Evolutionary conservation across 92 coral and sea anemone species (phyloP).

Genomic region (Porites evermanni): DNA sequence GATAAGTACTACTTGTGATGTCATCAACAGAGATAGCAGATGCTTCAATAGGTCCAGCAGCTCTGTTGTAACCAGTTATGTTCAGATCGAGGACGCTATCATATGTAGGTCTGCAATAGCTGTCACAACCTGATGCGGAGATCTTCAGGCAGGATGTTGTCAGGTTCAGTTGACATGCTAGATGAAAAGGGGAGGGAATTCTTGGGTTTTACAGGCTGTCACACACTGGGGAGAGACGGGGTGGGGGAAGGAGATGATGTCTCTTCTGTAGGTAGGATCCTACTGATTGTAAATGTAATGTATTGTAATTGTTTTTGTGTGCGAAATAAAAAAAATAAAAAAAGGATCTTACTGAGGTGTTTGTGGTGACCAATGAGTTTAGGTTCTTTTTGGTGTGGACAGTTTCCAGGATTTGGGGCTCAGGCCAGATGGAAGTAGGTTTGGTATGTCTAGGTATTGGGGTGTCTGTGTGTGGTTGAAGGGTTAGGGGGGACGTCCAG

Average conservation of each 20-base stretch:
- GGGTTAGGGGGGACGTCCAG: too few relatives aligned
- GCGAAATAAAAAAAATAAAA: too few relatives aligned
- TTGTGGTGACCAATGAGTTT: neutral
- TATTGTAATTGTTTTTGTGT: too few relatives aligned
- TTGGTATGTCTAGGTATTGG: slow-evolving; percentile 10
- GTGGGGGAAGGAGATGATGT: slow-evolving; percentile 9
- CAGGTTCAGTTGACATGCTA: too few relatives aligned
- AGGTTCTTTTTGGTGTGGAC: slow-evolving; percentile 35
- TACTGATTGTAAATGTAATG: neutral
- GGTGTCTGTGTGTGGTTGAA: too few relatives aligned
- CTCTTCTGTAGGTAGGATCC: slow-evolving; percentile 8
- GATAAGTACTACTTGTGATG: too few relatives aligned
- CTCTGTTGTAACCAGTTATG: slow-evolving; percentile 38
- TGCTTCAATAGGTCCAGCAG: slow-evolving; percentile 40
- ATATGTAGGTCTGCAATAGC: neutral
- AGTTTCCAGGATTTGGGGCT: slow-evolving; percentile 6
- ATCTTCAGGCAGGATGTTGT: neutral
- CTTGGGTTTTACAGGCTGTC: too few relatives aligned
- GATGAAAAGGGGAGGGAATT: slow-evolving; percentile 4
- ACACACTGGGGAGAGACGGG: too few relatives aligned
- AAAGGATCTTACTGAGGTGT: slow-evolving; percentile 11
- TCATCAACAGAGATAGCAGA: too few relatives aligned
- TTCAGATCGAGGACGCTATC: slow-evolving; percentile 34
- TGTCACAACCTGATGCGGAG: slow-evolving; percentile 13
- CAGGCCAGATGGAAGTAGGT: neutral